Evolutionary conservation across 1,140 invertebrate species (phyloP), one percentile per base, ranked within the genome.

Genomic region (Archivesica marissinica): DNA sequence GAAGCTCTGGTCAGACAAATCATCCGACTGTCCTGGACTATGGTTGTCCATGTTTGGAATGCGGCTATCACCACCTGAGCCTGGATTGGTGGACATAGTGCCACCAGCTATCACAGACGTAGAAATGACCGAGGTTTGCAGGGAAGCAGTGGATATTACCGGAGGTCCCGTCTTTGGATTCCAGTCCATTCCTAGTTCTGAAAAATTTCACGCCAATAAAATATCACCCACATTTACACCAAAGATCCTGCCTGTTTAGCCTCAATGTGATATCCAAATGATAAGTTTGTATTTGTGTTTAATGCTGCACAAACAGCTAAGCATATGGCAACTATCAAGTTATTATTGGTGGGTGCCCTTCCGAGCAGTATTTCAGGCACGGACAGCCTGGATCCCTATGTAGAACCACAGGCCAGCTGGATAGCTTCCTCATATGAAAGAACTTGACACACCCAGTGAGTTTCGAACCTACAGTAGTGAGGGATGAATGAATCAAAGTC

Each of bases 31-130:
- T 6, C 47, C 72, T 1, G 74, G 64, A 47, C 78, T 74, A 28
- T 84, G 70, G 78, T 59, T 79, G 35, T 83, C 68, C 28, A 52
- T 15, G 28, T 86, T 59, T 15, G 41, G 64, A 23, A 68, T 30
- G 33, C 70, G 38, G 20, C 50, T 20, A 35, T 87, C 85, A 0
- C 54, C 77, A 0, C 41, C 72, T 20, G 54, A n/a, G 2, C 47
- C 41, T 25, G 64, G 83, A 47, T 66, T 82, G 64, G 88, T 88
- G 11, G 78, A 85, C 87, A 90, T 91, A 52, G 85, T 88, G 41
- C 89, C 78, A 23, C 88, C 89, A 25, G 87, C 72, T 61, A 91
- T 89, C 47, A 90, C 88, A 61, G 90, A 90, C 23, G 91, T 91
- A 20, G 90, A 89, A 61, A 89, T 90, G 15, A 89, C 89, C n/a